phyloP scores from a whole-genome alignment of 2,888 invertebrate species.

The Octonoba sinensis region DNA sequence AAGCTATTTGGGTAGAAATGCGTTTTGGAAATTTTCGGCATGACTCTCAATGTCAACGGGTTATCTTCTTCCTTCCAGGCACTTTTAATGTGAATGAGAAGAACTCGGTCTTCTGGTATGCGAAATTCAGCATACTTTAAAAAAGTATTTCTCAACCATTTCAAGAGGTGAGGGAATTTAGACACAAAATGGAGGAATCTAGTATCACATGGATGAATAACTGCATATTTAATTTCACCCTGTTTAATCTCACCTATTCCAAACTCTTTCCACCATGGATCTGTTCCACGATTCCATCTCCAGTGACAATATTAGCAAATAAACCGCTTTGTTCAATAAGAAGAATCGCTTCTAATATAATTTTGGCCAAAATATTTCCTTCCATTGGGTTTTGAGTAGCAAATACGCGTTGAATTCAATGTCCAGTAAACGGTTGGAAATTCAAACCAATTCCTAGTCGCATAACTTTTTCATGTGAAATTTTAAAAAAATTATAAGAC shows the following conservation, averaged over 20 bases:
- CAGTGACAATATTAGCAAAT: conserved; percentile 9
- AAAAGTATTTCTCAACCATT: conserved; percentile 20
- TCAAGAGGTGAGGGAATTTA: conserved; percentile 25
- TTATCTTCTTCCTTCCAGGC: conserved; percentile 24
- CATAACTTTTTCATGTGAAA: not conserved
- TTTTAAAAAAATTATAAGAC: not conserved
- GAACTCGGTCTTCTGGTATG: conserved; percentile 4
- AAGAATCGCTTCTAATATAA: conserved; percentile 22
- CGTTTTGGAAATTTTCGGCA: not conserved
- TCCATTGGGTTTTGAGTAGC: not conserved
- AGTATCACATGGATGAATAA: not conserved
- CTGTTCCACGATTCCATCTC: conserved; percentile 26
- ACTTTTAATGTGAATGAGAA: not conserved
- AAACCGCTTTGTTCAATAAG: conserved; percentile 7
- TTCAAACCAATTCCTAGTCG: conserved; percentile 6
- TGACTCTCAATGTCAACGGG: too few species aligned
- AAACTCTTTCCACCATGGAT: conserved; percentile 19
- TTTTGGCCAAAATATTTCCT: not conserved
- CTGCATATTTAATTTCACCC: not conserved
- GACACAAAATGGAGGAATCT: conserved; percentile 22
- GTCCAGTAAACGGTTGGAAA: conserved; percentile 23
- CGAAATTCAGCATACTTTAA: conserved; percentile 11
- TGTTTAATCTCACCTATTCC: conserved; percentile 1
- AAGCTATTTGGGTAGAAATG: conserved; percentile 18
- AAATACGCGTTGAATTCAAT: conserved; percentile 16